Conservation (phyloP, 1,140 invertebrate genomes). For the silkworm (Bombyx mori) region ASM3026992v2 NC_085115.1:8672001-8672500, state of each 20-base stretch:
- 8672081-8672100: conserved; percentile 78
- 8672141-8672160: conserved; percentile 28
- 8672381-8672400: conserved; percentile 62
- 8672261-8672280: conserved; percentile 78
- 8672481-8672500: conserved; percentile 34
- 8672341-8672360: conserved; percentile 74
- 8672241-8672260: conserved; percentile 81
- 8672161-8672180: conserved; percentile 69
- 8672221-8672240: conserved; percentile 78
- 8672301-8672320: conserved; percentile 22
- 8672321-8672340: conserved; percentile 27
- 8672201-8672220: conserved; percentile 4
- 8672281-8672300: conserved; percentile 63
- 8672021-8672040: conserved; percentile 76
- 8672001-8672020: conserved; percentile 29
- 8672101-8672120: conserved; percentile 67
- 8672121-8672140: conserved; percentile 73
- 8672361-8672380: conserved; percentile 72
- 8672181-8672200: conserved; percentile 46
- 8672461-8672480: conserved; percentile 46
- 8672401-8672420: conserved; percentile 50
- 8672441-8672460: conserved; percentile 51
- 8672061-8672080: conserved; percentile 83
- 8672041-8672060: conserved; percentile 87
- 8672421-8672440: conserved; percentile 26